Evolutionary conservation across 2,797 vertebrate genomes (phyloP), one percentile per base, ranked within the genome.

Genomic region (Helarctos malayanus): DNA sequence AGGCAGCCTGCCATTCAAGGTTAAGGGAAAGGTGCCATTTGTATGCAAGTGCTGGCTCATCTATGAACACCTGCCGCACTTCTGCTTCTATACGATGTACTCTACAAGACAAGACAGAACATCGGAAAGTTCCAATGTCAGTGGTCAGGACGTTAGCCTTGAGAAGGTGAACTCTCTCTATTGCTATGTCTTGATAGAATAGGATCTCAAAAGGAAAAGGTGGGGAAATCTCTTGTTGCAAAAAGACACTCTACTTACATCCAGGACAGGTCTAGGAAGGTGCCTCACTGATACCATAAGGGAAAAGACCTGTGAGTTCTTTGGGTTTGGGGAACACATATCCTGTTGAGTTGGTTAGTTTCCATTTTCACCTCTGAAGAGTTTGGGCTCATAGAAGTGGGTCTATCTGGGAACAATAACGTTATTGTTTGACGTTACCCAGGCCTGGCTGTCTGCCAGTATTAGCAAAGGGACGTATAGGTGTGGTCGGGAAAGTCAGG

Each of bases 361-460:
- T 65, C 12, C 16, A 65, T 68, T 92, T 95, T 89, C 38, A 68
- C 6, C 23, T 92, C 19, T 92, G 61, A 85, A 92, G 41, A 88
- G 47, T 56, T 81, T 56, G 38, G 25, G 54, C 61, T 86, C 25
- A 86, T 38, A 79, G 80, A 89, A 56, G 16, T 90, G 9, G 29
- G 35, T 86, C 29, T 96, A 65, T 54, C 23, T 6, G 63, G 69
- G 21, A 9, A 41, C 41, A 41, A 97, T 94, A 97, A 80, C 68
- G 49, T 92, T 41, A 82, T 96, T 97, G 85, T 96, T 96, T 78
- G 27, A 59, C n/a, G n/a, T 79, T 73, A 69, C 45, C 49, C 61
- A 45, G 69, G 25, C 57, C 59, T 96, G 94, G 71, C 29, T 80
- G 15, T 63, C 57, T 69, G 73, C 94, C 93, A 87, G 81, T 59